Conservation (phyloP, 2,797 vertebrate species). For the Gymnothorax reevesii region DNA sequence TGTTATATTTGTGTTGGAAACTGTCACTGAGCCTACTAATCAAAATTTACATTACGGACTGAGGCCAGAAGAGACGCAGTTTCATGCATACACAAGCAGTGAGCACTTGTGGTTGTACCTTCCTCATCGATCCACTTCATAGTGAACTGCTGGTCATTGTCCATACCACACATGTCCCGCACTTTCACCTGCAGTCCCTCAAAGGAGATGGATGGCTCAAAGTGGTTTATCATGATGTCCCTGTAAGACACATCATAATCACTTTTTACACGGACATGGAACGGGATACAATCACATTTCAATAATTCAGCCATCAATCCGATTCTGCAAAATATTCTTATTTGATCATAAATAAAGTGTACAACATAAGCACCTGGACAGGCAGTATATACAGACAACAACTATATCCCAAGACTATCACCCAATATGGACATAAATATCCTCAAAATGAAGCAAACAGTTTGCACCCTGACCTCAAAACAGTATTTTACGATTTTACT, state of each 20-base stretch:
- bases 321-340: neutral
- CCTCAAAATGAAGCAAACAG: too few species aligned
- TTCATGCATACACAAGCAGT: neutral
- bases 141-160: constrained; percentile 96
- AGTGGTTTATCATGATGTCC: constrained; percentile 99
- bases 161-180: constrained; percentile 95
- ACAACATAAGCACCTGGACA: too few species aligned
- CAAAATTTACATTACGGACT: neutral
- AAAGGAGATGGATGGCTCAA: constrained; percentile 94
- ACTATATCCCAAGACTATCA: too few species aligned
- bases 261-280: neutral
- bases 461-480: too few species aligned
- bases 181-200: constrained; percentile 91
- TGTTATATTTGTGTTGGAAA: neutral
- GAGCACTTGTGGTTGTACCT: constrained; percentile 67
- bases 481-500: too few species aligned
- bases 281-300: neutral
- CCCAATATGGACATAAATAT: too few species aligned
- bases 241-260: constrained; percentile 60
- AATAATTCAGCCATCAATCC: neutral
- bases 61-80: neutral
- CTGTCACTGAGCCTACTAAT: neutral
- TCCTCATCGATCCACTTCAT: constrained; percentile 99
- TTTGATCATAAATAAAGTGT: neutral
- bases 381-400: too few species aligned